Percentiles rank a stretch among this genome's conserved stretches.
Conservation (phyloP, 2,888 invertebrate genomes). For the Tenthredo notha region DNA sequence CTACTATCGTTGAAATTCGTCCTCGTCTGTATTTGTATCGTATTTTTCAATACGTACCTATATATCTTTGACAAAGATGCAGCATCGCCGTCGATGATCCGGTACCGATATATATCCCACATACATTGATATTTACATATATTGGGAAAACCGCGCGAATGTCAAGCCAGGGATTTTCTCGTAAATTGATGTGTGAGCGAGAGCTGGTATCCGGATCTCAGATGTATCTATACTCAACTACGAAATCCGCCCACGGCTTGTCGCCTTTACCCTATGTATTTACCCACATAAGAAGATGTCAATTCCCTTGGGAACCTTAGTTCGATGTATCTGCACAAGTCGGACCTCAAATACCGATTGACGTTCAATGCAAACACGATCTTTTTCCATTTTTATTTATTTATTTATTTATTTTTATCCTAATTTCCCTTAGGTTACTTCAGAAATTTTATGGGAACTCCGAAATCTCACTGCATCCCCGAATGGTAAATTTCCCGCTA, state of each 20-base stretch:
- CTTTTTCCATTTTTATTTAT: not conserved
- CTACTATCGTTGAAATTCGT: not conserved
- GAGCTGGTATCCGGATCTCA: not conserved
- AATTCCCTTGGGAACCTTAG: not conserved
- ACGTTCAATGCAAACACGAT: not conserved
- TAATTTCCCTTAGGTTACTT: not conserved
- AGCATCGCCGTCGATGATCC: not conserved
- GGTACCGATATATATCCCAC: not conserved
- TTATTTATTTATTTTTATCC: not conserved
- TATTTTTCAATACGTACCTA: no score
- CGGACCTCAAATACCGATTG: not conserved
- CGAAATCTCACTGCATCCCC: not conserved
- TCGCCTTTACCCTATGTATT: not conserved
- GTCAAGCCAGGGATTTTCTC: slow-evolving; percentile 24
- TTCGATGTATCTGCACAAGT: not conserved
- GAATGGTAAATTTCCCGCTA: not conserved
- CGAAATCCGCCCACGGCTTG: slow-evolving; percentile 2
- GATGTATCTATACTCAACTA: slow-evolving; percentile 1
- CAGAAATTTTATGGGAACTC: not conserved
- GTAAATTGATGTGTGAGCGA: slow-evolving; percentile 18
- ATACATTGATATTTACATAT: slow-evolving; percentile 25
- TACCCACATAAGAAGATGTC: slow-evolving; percentile 19
- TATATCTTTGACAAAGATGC: not conserved
- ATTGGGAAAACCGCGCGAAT: slow-evolving; percentile 28
- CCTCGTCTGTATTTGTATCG: not conserved